Percentiles rank a stretch among this genome's conserved stretches.
Evolutionary conservation across 1,140 invertebrate species (phyloP).

Genomic region (Marisa cornuarietis): DNA sequence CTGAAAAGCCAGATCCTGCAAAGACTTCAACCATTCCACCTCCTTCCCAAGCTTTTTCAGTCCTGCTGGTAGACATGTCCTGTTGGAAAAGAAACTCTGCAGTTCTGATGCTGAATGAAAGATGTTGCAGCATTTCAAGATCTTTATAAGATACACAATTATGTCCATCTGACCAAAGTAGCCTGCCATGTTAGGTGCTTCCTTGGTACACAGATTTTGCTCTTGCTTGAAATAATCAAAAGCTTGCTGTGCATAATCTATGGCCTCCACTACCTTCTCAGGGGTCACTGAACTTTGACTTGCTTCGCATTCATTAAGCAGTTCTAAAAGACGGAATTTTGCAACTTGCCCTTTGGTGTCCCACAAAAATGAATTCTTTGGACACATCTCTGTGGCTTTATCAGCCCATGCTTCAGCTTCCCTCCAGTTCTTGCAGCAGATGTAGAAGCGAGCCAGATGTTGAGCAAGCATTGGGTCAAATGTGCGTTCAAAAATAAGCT

Average conservation of each 20-base stretch:
- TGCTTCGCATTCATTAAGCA: constrained; percentile 25
- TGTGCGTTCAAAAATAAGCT: constrained; percentile 30
- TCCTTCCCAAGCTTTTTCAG: no score
- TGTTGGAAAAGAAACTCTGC: constrained; percentile 32
- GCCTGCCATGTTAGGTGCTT: constrained; percentile 33
- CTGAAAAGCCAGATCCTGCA: constrained; percentile 23
- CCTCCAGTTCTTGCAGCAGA: constrained; percentile 38
- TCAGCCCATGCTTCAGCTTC: constrained; percentile 35
- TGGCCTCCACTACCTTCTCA: constrained; percentile 13
- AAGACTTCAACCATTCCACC: constrained; percentile 20
- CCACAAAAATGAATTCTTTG: constrained; percentile 43
- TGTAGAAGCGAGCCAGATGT: constrained; percentile 41
- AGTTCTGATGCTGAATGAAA: constrained; percentile 22
- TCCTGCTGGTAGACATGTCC: no score
- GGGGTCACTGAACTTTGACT: neutral
- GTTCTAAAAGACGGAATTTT: constrained; percentile 29
- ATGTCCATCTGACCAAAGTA: constrained; percentile 39
- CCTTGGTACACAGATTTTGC: constrained; percentile 28
- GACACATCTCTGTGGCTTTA: constrained; percentile 27
- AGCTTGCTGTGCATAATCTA: constrained; percentile 26
- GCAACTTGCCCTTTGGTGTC: constrained; percentile 46
- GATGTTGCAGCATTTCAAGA: constrained; percentile 17
- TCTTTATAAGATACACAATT: constrained; percentile 26
- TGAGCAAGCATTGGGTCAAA: constrained; percentile 43
- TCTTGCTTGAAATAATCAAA: constrained; percentile 33